A percentile compares a stretch with the other conserved stretches of the same genome.
phyloP scores from a whole-genome alignment of 2,797 vertebrate species.

The Sorex maritimensis region DNA sequence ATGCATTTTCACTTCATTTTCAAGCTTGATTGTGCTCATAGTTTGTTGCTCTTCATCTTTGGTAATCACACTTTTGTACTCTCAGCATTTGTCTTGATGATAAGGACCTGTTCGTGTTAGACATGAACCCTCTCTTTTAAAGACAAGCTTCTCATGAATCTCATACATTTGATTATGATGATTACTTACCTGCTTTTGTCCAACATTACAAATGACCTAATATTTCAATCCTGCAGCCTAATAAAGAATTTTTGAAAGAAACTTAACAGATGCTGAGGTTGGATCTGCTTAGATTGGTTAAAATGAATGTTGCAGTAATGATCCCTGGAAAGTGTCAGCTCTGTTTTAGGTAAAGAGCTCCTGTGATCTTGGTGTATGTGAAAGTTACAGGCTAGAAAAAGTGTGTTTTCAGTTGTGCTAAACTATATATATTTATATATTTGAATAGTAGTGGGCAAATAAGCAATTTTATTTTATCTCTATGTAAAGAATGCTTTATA shows the following conservation, averaged over 20 bases:
- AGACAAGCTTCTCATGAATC: slow-evolving; percentile 74
- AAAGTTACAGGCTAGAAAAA: neutral
- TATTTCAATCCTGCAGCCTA: slow-evolving; percentile 57
- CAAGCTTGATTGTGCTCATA: slow-evolving; percentile 74
- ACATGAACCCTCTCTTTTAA: slow-evolving; percentile 72
- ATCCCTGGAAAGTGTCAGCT: neutral
- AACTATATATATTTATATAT: slow-evolving; percentile 39
- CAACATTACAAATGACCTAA: slow-evolving; percentile 51
- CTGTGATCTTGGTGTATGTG: neutral
- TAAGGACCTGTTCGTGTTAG: slow-evolving; percentile 75
- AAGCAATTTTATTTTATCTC: slow-evolving; percentile 40
- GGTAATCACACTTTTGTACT: slow-evolving; percentile 76
- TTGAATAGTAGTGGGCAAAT: neutral
- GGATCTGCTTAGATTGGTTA: slow-evolving; percentile 36
- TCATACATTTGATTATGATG: slow-evolving; percentile 79
- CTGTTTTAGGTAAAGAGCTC: slow-evolving; percentile 56
- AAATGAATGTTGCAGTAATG: neutral
- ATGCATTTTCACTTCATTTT: slow-evolving; percentile 70
- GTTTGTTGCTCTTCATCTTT: slow-evolving; percentile 77
- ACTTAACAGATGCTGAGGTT: slow-evolving; percentile 44
- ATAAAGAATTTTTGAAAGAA: slow-evolving; percentile 64
- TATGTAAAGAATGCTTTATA: neutral
- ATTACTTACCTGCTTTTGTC: slow-evolving; percentile 78
- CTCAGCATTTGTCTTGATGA: slow-evolving; percentile 75
- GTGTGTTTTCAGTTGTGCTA: slow-evolving; percentile 20